phyloP scores from a whole-genome alignment of 2,797 vertebrate genomes.

The Rhinatrema bivittatum region DNA sequence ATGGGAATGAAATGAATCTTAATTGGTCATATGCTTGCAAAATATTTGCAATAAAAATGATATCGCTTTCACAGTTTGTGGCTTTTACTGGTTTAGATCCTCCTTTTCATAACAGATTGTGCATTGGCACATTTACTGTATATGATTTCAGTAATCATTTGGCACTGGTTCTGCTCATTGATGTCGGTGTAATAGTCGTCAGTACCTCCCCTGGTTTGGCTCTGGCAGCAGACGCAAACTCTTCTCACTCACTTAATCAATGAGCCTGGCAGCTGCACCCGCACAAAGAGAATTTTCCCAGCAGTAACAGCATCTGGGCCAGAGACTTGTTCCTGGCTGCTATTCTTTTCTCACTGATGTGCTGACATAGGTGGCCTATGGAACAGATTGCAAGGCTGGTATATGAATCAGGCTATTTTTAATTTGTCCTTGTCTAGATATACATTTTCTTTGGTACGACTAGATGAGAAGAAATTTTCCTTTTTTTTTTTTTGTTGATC shows the following conservation, averaged over 20 bases:
- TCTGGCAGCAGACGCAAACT: not conserved
- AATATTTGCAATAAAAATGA: not conserved
- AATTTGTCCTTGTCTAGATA: too few species aligned
- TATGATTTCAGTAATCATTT: not conserved
- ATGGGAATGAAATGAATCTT: not conserved
- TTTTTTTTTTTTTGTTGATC: too few species aligned
- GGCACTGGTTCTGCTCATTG: not conserved
- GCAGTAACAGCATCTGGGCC: slow-evolving; percentile 13
- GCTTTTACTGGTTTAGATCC: not conserved
- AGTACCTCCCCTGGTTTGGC: not conserved
- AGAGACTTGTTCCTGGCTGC: slow-evolving; percentile 5
- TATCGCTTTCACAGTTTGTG: not conserved
- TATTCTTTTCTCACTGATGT: not conserved
- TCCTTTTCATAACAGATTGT: not conserved
- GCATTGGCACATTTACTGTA: not conserved
- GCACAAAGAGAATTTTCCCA: slow-evolving; percentile 2
- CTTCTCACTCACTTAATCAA: not conserved
- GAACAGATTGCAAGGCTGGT: not conserved
- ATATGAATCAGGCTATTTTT: too few species aligned
- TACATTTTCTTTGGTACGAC: too few species aligned
- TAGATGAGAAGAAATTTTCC: too few species aligned
- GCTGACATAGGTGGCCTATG: not conserved
- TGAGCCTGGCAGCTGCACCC: not conserved
- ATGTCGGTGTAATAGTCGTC: not conserved
- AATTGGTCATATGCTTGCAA: not conserved